Conservation (phyloP, 2,113 vertebrate genomes). For the Anser brachyrhynchus region DNA sequence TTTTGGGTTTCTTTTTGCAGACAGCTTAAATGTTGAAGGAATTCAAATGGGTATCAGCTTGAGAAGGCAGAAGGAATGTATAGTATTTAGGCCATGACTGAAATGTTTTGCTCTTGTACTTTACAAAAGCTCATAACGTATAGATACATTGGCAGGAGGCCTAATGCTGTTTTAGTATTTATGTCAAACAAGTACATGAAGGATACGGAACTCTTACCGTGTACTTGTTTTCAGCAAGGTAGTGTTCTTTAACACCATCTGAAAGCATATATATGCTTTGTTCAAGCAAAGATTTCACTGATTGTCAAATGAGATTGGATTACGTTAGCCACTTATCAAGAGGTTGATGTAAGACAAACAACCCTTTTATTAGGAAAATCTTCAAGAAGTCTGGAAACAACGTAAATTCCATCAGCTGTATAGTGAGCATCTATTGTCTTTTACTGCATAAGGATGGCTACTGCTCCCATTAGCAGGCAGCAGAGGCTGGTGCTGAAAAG, state of each 20-base stretch:
- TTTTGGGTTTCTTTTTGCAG: not conserved
- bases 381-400: not conserved
- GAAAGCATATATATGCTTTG: not conserved
- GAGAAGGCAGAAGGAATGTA: not conserved
- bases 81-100: not conserved
- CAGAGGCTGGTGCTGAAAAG: not conserved
- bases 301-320: not conserved
- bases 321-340: not conserved
- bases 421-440: not conserved
- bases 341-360: not conserved
- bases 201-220: not conserved
- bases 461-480: not conserved
- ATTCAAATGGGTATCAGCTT: not conserved
- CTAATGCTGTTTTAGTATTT: not conserved
- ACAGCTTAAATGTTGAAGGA: not conserved
- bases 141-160: not conserved
- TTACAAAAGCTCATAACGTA: not conserved
- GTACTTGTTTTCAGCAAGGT: not conserved
- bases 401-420: not conserved
- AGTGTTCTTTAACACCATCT: not conserved
- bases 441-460: not conserved
- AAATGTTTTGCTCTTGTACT: not conserved
- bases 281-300: not conserved
- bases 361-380: not conserved
- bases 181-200: not conserved